Percentiles rank a stretch among this genome's conserved stretches.
These are phyloP conservation scores for Coelopa pilipes DNA, from an alignment of 2,888 invertebrate genomes.

Conservation along the genomic window DNA sequence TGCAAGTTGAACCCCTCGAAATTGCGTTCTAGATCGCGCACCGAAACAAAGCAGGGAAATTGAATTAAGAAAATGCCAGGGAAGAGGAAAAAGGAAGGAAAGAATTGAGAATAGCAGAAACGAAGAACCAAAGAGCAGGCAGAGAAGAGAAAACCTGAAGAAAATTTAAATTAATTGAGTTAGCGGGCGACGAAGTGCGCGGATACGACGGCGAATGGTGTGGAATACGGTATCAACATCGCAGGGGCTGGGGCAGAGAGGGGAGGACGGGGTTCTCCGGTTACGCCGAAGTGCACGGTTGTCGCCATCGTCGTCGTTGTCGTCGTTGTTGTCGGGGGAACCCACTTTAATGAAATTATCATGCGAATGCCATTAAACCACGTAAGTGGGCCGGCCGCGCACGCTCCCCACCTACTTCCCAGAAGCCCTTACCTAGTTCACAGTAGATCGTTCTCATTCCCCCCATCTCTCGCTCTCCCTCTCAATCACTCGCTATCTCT, in stretches of 20 bases:
- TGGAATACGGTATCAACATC: too few relatives aligned
- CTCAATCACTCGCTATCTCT: too few relatives aligned
- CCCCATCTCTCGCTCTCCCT: conserved; percentile 20
- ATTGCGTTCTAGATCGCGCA: conserved; percentile 34
- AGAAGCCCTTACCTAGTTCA: conserved; percentile 27
- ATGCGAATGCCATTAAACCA: background rate
- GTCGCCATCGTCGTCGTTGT: too few relatives aligned
- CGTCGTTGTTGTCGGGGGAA: too few relatives aligned
- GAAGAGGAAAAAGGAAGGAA: conserved; percentile 10
- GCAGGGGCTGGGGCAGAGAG: too few relatives aligned
- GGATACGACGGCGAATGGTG: background rate
- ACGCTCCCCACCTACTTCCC: conserved; percentile 38
- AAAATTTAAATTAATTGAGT: conserved; percentile 44
- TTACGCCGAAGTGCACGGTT: too few relatives aligned
- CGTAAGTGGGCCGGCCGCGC: conserved; percentile 19
- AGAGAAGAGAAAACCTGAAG: conserved; percentile 43
- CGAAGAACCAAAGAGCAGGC: too few relatives aligned
- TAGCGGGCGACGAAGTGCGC: conserved; percentile 12
- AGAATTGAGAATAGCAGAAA: background rate
- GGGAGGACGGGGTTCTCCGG: too few relatives aligned
- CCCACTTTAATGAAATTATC: background rate
- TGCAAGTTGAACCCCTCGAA: background rate
- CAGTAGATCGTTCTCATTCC: background rate
- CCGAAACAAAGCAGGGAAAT: conserved; percentile 15
- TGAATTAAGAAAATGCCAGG: background rate